phyloP scores from a whole-genome alignment of 2,797 vertebrate genomes.

The Rhincodon typus region DNA sequence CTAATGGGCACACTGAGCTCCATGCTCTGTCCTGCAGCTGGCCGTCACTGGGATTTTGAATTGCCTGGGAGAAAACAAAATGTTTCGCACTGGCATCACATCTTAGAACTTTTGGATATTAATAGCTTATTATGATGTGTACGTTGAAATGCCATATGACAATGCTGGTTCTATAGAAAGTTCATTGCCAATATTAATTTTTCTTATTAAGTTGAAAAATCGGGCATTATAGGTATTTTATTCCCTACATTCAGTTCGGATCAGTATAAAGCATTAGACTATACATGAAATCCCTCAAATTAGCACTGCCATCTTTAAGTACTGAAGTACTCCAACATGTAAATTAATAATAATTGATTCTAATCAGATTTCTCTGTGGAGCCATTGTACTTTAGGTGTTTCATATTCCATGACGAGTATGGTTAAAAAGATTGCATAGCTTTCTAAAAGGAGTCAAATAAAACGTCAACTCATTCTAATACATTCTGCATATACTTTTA shows the following conservation, averaged over 20 bases:
- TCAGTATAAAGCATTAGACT: neutral
- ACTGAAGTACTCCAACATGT: neutral
- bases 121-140: neutral
- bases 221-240: neutral
- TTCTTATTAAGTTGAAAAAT: neutral
- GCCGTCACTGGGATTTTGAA: conserved; percentile 89
- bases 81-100: neutral
- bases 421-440: neutral
- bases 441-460: neutral
- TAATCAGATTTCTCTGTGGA: neutral
- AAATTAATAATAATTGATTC: neutral
- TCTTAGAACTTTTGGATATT: neutral
- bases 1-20: conserved; percentile 91
- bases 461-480: neutral
- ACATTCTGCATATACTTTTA: neutral
- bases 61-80: conserved; percentile 65
- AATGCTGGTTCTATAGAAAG: neutral
- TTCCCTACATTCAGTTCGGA: neutral
- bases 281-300: neutral
- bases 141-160: neutral
- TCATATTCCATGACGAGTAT: neutral
- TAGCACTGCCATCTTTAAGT: neutral
- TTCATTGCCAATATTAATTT: neutral
- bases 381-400: neutral
- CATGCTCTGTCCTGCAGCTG: conserved; percentile 88